Evolutionary conservation across 1,140 invertebrate species (phyloP).

Genomic region (Penaeus chinensis): DNA sequence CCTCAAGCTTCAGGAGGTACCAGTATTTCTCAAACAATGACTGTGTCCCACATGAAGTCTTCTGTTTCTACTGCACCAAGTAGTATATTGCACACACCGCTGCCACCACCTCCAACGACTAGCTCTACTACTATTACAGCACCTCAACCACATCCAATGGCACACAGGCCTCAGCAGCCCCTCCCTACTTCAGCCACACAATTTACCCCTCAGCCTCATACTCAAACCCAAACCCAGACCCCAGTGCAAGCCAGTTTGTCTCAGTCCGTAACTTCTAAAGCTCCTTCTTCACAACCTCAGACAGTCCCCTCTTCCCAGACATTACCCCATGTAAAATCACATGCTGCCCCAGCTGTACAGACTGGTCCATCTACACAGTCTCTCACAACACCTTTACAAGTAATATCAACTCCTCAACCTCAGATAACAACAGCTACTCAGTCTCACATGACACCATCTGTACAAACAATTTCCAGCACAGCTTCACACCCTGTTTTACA

Average conservation of each 20-base stretch:
- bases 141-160: slow-evolving; percentile 52
- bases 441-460: too few species aligned
- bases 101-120: slow-evolving; percentile 52
- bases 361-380: slow-evolving; percentile 13
- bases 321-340: neutral
- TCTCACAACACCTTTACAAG: slow-evolving; percentile 1
- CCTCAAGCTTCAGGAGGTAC: slow-evolving; percentile 29
- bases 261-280: too few species aligned
- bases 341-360: slow-evolving; percentile 3
- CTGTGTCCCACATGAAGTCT: slow-evolving; percentile 36
- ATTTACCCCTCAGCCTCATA: neutral
- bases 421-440: neutral
- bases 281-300: slow-evolving; percentile 12
- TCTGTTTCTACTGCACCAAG: slow-evolving; percentile 45
- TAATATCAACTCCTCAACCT: slow-evolving; percentile 13
- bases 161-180: slow-evolving; percentile 53
- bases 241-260: too few species aligned
- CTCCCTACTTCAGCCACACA: slow-evolving; percentile 30
- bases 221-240: neutral
- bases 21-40: slow-evolving; percentile 28
- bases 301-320: slow-evolving; percentile 16
- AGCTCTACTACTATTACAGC: slow-evolving; percentile 14
- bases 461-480: neutral
- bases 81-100: slow-evolving; percentile 56
- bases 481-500: neutral